Conservation (phyloP, 92 coral and sea anemone genomes). For the Palythoa grandiflora region DNA sequence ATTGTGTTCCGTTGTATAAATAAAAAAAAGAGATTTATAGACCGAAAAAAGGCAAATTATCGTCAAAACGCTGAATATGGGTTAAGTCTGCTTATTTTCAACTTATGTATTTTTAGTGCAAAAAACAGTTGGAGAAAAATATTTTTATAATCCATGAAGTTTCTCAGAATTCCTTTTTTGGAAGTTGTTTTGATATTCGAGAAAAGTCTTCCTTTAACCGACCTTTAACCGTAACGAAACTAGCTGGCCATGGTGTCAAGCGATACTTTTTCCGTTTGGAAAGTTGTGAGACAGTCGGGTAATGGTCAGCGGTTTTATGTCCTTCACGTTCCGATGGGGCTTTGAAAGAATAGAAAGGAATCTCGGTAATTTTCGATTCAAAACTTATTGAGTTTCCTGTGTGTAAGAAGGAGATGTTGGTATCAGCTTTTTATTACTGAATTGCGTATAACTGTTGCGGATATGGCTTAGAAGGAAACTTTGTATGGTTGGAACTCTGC, state of each 20-base stretch:
- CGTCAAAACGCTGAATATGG: too few species aligned
- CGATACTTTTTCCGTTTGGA: not conserved
- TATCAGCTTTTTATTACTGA: not conserved
- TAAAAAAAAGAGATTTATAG: too few species aligned
- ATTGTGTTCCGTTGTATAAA: too few species aligned
- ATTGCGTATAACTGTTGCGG: not conserved
- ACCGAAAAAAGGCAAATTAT: too few species aligned
- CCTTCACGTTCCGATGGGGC: slow-evolving; percentile 36
- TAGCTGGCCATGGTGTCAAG: not conserved
- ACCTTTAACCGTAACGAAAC: not conserved
- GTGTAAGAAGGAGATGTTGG: slow-evolving; percentile 8
- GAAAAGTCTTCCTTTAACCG: not conserved
- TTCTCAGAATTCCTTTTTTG: not conserved
- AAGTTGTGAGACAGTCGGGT: not conserved
- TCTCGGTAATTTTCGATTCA: slow-evolving; percentile 39
- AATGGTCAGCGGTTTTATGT: slow-evolving; percentile 26
- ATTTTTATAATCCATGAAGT: not conserved
- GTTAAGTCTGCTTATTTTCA: too few species aligned
- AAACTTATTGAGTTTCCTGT: slow-evolving; percentile 19
- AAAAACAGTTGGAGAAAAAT: not conserved
- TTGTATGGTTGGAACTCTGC: not conserved
- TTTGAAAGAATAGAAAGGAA: slow-evolving; percentile 47
- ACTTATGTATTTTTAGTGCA: too few species aligned
- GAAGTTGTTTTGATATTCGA: not conserved
- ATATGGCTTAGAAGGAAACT: slow-evolving; percentile 4